Evolutionary conservation across 2,113 vertebrate genomes (phyloP).

Genomic region (Rhinopomastus cyanomelas): DNA sequence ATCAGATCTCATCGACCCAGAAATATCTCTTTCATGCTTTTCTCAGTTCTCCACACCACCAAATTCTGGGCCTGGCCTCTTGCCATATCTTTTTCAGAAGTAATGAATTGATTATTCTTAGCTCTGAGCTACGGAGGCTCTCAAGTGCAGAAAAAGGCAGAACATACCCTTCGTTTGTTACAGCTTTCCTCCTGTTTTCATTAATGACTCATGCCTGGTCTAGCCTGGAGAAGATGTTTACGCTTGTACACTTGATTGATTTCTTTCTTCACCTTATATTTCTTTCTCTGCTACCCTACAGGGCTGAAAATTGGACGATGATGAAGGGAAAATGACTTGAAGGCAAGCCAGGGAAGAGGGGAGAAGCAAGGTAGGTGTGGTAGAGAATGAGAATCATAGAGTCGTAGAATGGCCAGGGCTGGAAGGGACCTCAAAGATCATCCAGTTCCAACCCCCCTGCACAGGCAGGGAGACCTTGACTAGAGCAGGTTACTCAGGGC

Average conservation of each 20-base stretch:
- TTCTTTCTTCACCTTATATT: neutral
- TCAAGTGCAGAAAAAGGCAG: neutral
- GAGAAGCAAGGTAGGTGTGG: neutral
- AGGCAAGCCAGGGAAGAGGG: neutral
- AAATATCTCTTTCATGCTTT: slow-evolving; percentile 23
- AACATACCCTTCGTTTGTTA: neutral
- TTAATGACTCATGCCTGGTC: neutral
- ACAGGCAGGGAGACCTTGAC: no score
- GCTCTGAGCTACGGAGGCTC: neutral
- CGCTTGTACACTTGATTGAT: neutral
- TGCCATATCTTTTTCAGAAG: slow-evolving; percentile 35
- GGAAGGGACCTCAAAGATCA: no score
- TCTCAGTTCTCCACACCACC: neutral
- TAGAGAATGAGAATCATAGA: neutral
- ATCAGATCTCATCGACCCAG: neutral
- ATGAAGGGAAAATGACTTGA: slow-evolving; percentile 16
- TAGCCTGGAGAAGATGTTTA: neutral
- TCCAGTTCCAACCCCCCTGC: no score
- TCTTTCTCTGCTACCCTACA: neutral
- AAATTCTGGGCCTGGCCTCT: neutral
- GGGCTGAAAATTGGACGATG: neutral
- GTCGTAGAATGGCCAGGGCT: no score
- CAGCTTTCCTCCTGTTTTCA: neutral
- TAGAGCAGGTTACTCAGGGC: no score
- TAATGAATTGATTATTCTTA: slow-evolving; percentile 33